phyloP scores from a whole-genome alignment of 1,140 invertebrate species.

The Pseudoatta argentina region DNA sequence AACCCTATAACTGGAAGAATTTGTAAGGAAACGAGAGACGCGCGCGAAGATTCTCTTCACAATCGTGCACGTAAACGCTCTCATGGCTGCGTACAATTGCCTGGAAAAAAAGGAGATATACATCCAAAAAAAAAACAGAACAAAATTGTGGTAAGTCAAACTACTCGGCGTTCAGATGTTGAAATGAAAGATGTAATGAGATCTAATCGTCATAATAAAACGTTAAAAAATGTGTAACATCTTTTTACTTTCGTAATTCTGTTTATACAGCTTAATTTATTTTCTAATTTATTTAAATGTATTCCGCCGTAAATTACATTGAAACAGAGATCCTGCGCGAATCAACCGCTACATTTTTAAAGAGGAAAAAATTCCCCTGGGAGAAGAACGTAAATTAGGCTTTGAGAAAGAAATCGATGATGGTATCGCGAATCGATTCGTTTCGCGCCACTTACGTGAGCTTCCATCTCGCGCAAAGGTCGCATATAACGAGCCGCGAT shows the following conservation, averaged over 20 bases:
- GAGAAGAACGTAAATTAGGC: conserved; percentile 16
- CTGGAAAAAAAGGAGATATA: not conserved
- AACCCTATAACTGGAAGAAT: conserved; percentile 41
- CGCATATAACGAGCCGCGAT: conserved; percentile 69
- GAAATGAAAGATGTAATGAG: not conserved
- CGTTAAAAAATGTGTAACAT: not conserved
- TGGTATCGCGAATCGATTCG: conserved; percentile 43
- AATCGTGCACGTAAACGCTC: not conserved
- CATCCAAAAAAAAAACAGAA: not conserved
- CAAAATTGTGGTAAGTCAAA: not conserved
- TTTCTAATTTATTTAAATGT: conserved; percentile 22
- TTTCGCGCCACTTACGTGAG: conserved; percentile 26
- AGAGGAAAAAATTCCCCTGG: not conserved
- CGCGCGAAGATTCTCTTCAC: not conserved
- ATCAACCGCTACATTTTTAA: not conserved
- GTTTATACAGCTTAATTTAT: not conserved
- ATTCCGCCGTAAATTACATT: not conserved
- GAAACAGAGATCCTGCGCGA: not conserved
- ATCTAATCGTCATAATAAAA: not conserved
- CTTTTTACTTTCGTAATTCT: not conserved
- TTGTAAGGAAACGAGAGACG: conserved; percentile 56
- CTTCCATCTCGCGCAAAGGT: conserved; percentile 37
- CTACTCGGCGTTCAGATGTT: not conserved
- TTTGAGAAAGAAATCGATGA: conserved; percentile 17
- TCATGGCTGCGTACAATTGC: conserved; percentile 30